Evolutionary conservation across 2,888 invertebrate genomes (phyloP), one percentile per base, ranked within the genome.

Genomic region (Hyposoter didymator): DNA sequence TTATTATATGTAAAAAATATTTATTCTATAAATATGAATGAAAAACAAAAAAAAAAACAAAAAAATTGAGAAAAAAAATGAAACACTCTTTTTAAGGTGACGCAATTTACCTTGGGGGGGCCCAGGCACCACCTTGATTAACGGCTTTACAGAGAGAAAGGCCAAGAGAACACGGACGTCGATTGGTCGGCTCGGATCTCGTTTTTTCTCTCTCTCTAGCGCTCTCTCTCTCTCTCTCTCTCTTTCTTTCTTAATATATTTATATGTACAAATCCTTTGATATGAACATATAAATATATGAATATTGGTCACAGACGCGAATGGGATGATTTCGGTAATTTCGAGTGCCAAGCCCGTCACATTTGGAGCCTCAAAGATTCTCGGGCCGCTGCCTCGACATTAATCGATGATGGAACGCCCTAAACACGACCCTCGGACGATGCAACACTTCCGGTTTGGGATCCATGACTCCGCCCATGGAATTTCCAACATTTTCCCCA

Each of bases 31-130:
- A 55, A 55, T 12, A 28, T 55, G 55, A 55, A 55, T 55, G 22
- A 55, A 88, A 91, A 75, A 87, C 74, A 92, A 93, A 92, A 76
- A 83, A 72, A 93, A 93, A 92, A 93, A 91, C n/a, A n/a, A 75
- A 87, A 76, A 92, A 93, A 92, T 93, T 91, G 92, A 90, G 89
- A 76, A 83, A 72, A 93, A 93, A 92, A 93, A 91, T n/a, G 93
- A 91, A 93, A 94, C 94, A 94, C 94, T 94, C 94, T 93, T 91
- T 55, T 93, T 94, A 94, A 94, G 94, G 94, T 93, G 94, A 94
- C 93, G 93, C 94, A 94, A 55, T 93, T 94, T 94, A 94, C 94
- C 94, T 94, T 94, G 92, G 93, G 94, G 70, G 93, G 94, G 94
- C 94, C 94, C 94, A 93, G 93, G 93, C 93, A 93, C 93, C 93